phyloP scores from a whole-genome alignment of 2,888 invertebrate genomes.

The Eupithecia exiguata region DNA sequence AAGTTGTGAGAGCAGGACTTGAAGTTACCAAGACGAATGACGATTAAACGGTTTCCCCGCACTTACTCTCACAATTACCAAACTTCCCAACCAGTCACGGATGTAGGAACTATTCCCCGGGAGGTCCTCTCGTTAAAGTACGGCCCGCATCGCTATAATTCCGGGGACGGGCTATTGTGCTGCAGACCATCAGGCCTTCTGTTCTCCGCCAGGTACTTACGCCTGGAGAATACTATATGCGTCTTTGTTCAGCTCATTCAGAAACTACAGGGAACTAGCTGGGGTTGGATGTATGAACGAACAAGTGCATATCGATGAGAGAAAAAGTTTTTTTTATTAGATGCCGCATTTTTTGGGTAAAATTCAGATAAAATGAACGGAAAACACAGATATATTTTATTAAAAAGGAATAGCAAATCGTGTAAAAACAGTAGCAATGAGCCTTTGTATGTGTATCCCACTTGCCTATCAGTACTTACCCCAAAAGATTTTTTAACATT shows the following conservation, averaged over 20 bases:
- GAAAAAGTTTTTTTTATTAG: not conserved
- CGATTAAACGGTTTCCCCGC: not conserved
- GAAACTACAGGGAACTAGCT: not conserved
- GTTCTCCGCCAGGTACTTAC: not conserved
- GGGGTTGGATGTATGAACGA: conserved; percentile 3
- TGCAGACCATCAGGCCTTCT: not conserved
- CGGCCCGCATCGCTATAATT: not conserved
- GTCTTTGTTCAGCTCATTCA: not conserved
- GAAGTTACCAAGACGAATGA: not conserved
- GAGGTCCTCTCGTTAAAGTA: not conserved
- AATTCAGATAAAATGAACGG: too few species aligned
- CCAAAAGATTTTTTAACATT: too few species aligned
- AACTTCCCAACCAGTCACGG: not conserved
- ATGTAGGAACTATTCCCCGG: not conserved
- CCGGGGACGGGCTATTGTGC: not conserved
- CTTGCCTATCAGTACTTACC: too few species aligned
- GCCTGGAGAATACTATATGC: not conserved
- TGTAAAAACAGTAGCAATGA: too few species aligned
- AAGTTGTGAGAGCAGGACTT: not conserved
- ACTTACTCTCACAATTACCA: not conserved
- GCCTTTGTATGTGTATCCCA: too few species aligned
- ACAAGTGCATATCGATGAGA: not conserved
- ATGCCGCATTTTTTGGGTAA: not conserved
- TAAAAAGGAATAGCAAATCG: too few species aligned
- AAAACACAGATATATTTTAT: too few species aligned